A percentile compares a stretch with the other conserved stretches of the same genome.
phyloP scores from a whole-genome alignment of 2,113 vertebrate genomes.

The Rhizomys pruinosus region DNA sequence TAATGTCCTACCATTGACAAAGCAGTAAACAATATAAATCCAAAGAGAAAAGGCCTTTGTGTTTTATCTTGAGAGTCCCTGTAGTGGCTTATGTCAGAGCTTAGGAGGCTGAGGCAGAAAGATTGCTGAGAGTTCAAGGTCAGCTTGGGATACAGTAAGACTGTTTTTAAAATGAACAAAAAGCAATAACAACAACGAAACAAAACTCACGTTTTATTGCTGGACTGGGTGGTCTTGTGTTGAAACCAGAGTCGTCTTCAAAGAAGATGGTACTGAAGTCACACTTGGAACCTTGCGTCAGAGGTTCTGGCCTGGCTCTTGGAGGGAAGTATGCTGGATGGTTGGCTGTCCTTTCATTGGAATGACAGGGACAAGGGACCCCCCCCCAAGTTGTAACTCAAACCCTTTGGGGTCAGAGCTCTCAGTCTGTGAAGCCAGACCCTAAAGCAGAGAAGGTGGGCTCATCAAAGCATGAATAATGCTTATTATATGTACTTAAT shows the following conservation, averaged over 20 bases:
- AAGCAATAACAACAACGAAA: background rate
- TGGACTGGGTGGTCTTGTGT: background rate
- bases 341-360: background rate
- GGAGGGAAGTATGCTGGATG: background rate
- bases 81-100: background rate
- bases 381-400: background rate
- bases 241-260: background rate
- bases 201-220: background rate
- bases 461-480: background rate
- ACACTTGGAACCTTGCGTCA: background rate
- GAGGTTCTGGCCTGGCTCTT: background rate
- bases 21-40: background rate
- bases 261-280: background rate
- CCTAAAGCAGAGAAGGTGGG: background rate
- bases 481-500: background rate
- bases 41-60: accelerated
- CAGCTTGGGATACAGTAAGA: no score
- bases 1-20: background rate
- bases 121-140: background rate
- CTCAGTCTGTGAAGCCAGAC: background rate
- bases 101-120: background rate
- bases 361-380: background rate
- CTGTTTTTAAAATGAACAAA: background rate
- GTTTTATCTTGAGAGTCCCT: background rate
- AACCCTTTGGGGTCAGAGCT: background rate